A percentile compares a stretch with the other conserved stretches of the same genome.
Conservation (phyloP, 2,113 vertebrate genomes). For the Lucifuga dentata region DNA sequence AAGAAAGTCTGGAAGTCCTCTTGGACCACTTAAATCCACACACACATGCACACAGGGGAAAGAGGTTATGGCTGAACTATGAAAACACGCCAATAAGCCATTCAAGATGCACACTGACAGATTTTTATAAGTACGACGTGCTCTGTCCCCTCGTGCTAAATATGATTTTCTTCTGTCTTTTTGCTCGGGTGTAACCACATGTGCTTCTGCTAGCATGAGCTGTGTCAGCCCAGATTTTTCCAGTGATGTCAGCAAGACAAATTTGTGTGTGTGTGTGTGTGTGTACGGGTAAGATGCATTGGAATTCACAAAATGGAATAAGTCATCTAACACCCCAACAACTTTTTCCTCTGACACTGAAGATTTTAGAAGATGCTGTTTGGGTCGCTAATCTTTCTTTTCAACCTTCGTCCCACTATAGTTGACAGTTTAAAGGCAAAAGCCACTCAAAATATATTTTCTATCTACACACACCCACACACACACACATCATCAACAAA, state of each 20-base stretch:
- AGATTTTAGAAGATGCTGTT: constrained; percentile 22
- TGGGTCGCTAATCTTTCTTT: neutral
- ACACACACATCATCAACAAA: too few species aligned
- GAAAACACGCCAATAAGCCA: neutral
- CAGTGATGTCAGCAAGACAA: constrained; percentile 31
- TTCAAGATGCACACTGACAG: constrained; percentile 19
- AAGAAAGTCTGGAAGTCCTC: constrained; percentile 39
- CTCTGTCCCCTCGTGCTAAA: neutral
- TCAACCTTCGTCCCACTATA: neutral
- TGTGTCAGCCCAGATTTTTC: too few species aligned
- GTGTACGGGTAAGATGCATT: constrained; percentile 10
- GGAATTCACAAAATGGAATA: constrained; percentile 34
- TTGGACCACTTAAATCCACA: constrained; percentile 3
- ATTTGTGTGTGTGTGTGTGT: neutral
- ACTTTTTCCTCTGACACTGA: constrained; percentile 41
- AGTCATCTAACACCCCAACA: constrained; percentile 23
- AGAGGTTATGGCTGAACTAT: neutral
- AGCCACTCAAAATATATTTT: too few species aligned
- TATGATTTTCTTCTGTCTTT: constrained; percentile 6
- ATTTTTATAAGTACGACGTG: constrained; percentile 7
- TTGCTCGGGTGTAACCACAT: constrained; percentile 27
- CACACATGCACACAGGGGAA: constrained; percentile 2
- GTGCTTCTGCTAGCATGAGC: neutral
- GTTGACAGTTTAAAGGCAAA: neutral
- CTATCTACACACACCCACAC: too few species aligned